These are phyloP conservation scores for Tribolium madens DNA, from an alignment of 1,140 invertebrate species.

Conservation along the genomic window DNA sequence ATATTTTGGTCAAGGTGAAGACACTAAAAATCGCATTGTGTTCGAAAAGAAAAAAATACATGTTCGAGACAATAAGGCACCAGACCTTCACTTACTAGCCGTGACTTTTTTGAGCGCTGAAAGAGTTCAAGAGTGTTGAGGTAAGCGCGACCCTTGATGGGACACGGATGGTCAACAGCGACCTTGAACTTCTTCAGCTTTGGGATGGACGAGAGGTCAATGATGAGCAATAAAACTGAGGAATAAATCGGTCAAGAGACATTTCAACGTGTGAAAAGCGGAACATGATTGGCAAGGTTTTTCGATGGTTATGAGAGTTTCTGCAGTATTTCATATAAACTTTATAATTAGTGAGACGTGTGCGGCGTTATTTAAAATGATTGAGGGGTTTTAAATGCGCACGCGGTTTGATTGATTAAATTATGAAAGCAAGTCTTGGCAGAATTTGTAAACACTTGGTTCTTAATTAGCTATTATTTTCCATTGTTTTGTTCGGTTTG, in stretches of 20 bases:
- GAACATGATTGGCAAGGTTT: not conserved
- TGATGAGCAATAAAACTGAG: conserved; percentile 15
- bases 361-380: not conserved
- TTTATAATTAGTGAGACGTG: not conserved
- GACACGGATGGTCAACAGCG: not conserved
- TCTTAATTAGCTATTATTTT: not conserved
- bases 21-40: conserved; percentile 19
- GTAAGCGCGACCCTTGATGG: conserved; percentile 13
- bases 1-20: conserved; percentile 19
- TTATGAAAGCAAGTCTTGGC: not conserved
- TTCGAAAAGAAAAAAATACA: conserved; percentile 6
- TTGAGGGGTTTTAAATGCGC: too few relatives aligned
- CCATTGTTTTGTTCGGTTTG: not conserved
- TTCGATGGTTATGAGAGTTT: not conserved
- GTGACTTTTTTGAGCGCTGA: conserved; percentile 9
- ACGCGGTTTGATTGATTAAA: not conserved
- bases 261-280: conserved; percentile 8
- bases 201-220: conserved; percentile 2
- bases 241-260: conserved; percentile 31
- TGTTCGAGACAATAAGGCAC: conserved; percentile 5
- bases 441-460: not conserved
- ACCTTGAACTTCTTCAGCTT: conserved; percentile 8
- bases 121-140: conserved; percentile 15
- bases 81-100: conserved; percentile 19
- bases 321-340: not conserved